Evolutionary conservation across 2,888 invertebrate genomes (phyloP).

Genomic region (Aphidoletes aphidimyza): DNA sequence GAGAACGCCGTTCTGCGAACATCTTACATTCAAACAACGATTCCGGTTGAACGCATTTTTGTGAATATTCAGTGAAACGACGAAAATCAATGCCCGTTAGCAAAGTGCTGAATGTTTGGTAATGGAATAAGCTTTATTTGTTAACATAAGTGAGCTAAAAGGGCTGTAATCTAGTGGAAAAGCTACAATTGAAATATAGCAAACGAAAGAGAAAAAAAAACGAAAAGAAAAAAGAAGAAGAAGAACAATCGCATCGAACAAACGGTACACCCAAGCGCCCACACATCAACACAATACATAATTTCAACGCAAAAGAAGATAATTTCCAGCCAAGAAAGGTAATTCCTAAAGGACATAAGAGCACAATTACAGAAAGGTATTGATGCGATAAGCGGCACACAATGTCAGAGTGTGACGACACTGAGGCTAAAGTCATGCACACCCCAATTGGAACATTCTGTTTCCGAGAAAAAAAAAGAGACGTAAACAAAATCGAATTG

Average conservation of each 20-base stretch:
- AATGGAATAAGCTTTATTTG: slow-evolving; percentile 5
- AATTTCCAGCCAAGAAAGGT: not conserved
- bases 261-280: no score
- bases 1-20: not conserved
- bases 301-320: not conserved
- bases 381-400: not conserved
- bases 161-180: not conserved
- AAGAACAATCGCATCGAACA: slow-evolving; percentile 1
- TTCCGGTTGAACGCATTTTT: not conserved
- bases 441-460: not conserved
- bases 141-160: not conserved
- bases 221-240: not conserved
- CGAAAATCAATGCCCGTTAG: not conserved
- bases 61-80: not conserved
- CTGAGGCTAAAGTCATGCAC: not conserved
- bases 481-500: no score
- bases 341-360: slow-evolving; percentile 12
- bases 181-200: not conserved
- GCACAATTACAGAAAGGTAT: not conserved
- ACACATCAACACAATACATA: not conserved
- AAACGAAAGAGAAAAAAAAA: no score
- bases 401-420: not conserved
- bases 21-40: not conserved
- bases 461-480: no score
- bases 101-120: not conserved